phyloP scores from a whole-genome alignment of 2,797 vertebrate species.

The Acrossocheilus fasciatus region DNA sequence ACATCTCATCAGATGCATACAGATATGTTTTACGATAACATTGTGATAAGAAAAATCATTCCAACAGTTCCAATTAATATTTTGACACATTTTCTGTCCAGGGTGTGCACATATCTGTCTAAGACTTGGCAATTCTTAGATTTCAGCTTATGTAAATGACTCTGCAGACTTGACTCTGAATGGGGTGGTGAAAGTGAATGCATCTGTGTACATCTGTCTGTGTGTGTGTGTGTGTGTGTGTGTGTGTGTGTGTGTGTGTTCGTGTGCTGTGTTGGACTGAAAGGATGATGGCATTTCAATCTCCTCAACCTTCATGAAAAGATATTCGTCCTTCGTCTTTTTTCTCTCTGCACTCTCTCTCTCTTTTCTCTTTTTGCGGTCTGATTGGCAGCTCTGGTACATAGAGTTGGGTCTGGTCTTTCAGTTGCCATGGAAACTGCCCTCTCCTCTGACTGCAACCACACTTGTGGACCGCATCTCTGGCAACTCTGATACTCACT shows the following conservation, averaged over 20 bases:
- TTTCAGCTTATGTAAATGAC: slow-evolving; percentile 48
- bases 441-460: slow-evolving; percentile 57
- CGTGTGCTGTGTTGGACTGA: slow-evolving; percentile 15
- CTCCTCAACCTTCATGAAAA: slow-evolving; percentile 66
- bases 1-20: background rate
- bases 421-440: slow-evolving; percentile 77
- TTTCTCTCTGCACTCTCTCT: slow-evolving; percentile 42
- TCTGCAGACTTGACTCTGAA: slow-evolving; percentile 32
- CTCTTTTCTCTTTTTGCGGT: slow-evolving; percentile 41
- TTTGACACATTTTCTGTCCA: background rate
- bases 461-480: slow-evolving; percentile 60
- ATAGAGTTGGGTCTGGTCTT: slow-evolving; percentile 65
- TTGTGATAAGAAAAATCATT: background rate
- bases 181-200: background rate
- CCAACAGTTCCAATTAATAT: slow-evolving; percentile 10
- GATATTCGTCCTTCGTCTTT: slow-evolving; percentile 61
- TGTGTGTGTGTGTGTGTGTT: slow-evolving; percentile 16
- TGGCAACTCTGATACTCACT: slow-evolving; percentile 56
- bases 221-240: background rate
- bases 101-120: slow-evolving; percentile 10
- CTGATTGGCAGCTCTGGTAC: slow-evolving; percentile 65
- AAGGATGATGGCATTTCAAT: slow-evolving; percentile 57
- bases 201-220: background rate
- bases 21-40: background rate
- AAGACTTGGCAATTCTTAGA: slow-evolving; percentile 28